phyloP scores from a whole-genome alignment of 2,113 vertebrate genomes.

The Stictonetta naevosa region DNA sequence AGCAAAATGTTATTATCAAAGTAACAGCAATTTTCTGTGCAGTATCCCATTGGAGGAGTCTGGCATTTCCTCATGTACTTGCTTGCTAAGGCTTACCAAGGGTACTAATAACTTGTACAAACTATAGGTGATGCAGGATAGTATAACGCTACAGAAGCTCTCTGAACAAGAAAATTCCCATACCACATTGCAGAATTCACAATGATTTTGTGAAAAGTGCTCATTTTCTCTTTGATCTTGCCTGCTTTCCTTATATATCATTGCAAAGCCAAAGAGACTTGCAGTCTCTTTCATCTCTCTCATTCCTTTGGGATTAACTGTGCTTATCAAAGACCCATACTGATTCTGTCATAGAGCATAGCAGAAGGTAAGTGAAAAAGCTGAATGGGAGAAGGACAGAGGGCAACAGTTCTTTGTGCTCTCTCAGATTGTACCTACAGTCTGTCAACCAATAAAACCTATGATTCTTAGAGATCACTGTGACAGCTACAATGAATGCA shows the following conservation, averaged over 20 bases:
- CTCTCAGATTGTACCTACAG: background rate
- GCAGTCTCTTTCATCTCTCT: background rate
- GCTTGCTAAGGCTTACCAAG: background rate
- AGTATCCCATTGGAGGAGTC: background rate
- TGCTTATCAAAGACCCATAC: background rate
- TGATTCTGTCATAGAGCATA: fast-evolving
- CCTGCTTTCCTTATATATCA: background rate
- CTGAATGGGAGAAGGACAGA: background rate
- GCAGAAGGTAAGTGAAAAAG: background rate
- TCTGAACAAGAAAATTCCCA: background rate
- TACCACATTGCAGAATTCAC: background rate
- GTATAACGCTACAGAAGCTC: background rate
- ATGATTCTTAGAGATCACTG: fast-evolving
- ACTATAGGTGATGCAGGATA: background rate
- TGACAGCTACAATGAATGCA: fast-evolving
- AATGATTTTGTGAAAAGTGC: background rate
- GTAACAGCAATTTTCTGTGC: background rate
- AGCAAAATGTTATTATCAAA: background rate
- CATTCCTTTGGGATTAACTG: background rate
- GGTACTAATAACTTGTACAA: fast-evolving
- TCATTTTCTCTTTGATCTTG: background rate
- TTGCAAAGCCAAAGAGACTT: background rate
- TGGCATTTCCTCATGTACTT: background rate
- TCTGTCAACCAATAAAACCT: background rate
- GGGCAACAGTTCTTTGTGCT: background rate